Conservation (phyloP, 2,113 vertebrate genomes). For the Mustela nigripes region DNA sequence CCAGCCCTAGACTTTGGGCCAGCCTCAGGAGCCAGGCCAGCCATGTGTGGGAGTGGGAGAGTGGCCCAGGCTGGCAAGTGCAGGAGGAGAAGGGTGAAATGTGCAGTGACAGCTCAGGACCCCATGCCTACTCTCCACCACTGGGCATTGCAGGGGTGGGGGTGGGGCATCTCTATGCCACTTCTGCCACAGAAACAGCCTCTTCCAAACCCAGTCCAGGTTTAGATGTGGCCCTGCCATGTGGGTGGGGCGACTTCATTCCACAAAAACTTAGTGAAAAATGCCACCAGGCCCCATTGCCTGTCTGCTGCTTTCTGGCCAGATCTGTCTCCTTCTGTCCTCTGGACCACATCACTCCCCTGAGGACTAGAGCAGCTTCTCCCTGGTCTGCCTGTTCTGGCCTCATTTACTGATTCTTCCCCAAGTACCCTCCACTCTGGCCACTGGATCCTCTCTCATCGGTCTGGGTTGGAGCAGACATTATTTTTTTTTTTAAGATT, state of each 20-base stretch:
- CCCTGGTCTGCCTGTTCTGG: neutral
- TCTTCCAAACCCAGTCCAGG: neutral
- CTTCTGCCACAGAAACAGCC: neutral
- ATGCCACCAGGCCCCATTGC: neutral
- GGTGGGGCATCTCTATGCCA: no score
- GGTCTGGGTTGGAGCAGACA: neutral
- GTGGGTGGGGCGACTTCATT: neutral
- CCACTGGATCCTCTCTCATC: neutral
- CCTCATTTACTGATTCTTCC: neutral
- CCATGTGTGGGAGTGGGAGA: neutral
- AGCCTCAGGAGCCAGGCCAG: neutral
- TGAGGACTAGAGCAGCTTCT: neutral
- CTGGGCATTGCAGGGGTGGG: neutral
- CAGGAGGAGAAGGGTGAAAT: neutral
- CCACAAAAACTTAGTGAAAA: neutral
- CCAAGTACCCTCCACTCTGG: neutral
- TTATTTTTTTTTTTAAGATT: no score
- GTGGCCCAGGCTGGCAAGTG: neutral
- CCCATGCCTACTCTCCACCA: accelerated
- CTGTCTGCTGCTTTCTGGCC: neutral
- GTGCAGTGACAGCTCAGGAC: accelerated
- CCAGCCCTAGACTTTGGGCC: neutral
- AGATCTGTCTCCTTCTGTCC: neutral
- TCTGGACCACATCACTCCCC: neutral
- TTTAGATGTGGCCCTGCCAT: neutral